phyloP scores from a whole-genome alignment of 2,797 vertebrate genomes.

The Bradypodion ventrale region DNA sequence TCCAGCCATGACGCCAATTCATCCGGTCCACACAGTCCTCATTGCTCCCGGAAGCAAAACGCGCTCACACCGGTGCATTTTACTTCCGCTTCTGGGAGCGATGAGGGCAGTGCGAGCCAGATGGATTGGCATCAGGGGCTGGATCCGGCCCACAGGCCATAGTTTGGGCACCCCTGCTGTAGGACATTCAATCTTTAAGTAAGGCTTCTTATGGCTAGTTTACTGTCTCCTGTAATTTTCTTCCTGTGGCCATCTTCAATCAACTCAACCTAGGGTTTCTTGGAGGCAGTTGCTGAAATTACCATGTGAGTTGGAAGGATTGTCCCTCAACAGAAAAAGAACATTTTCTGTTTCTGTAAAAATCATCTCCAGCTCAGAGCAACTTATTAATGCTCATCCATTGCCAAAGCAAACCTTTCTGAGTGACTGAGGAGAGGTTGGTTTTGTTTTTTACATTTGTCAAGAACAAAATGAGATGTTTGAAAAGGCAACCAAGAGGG shows the following conservation, averaged over 20 bases:
- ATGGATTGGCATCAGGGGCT: too few species aligned
- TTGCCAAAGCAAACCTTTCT: conserved; percentile 7
- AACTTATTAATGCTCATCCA: background rate
- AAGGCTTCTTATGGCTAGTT: background rate
- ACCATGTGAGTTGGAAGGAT: accelerated
- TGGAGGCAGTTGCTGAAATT: background rate
- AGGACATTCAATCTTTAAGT: accelerated
- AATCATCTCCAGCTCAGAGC: background rate
- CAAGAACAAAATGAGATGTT: background rate
- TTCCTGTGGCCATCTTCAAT: background rate
- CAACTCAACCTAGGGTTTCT: background rate
- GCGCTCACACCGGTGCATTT: too few species aligned
- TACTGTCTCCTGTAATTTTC: background rate
- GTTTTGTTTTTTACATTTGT: background rate
- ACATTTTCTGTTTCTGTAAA: background rate
- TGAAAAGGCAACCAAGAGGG: background rate
- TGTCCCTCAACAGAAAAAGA: background rate
- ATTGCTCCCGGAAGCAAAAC: too few species aligned
- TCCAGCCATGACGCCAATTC: too few species aligned
- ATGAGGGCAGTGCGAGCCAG: too few species aligned
- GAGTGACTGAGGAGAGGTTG: background rate
- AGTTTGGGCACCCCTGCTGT: too few species aligned
- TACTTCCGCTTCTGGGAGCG: too few species aligned
- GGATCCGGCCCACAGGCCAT: too few species aligned
- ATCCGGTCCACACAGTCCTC: too few species aligned